Base-by-base conservation (phyloP, 2,888 invertebrate genomes). In the Tachina grossa region DNA sequence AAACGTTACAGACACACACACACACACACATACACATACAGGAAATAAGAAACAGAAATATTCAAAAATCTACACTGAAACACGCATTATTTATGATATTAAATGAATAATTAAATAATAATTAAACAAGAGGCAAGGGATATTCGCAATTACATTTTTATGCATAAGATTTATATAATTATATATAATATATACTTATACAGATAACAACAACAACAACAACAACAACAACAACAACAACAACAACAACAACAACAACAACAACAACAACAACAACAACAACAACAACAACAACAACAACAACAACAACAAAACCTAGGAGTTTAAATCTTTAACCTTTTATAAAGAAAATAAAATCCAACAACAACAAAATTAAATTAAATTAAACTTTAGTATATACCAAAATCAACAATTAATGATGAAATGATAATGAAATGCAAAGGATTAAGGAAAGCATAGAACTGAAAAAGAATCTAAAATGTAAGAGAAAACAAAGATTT, bases 101-200 rank as follows among this genome's bases (percentile, higher is more conserved):
- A 22, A 65, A 59, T 55, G 68, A 68, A 77, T 63, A 85, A 77
- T 76, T 59, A 78, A 49, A 85, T 83, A 77, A 81, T 49, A 61
- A 61, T 31, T 63, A 43, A 75, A 61, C 13, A 82, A 74, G 55
- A 85, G 83, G 85, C 85, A 85, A 85, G 85, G 85, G 85, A 85
- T 85, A 85, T 85, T 85, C 83, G 85, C 85, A 85, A 85, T 85
- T 85, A 85, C 79, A 85, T 80, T 85, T 85, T 83, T 83, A 85
- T 83, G 83, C 76, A 83, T 85, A 83, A 85, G 83, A 83, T 83
- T 85, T 79, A 84, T 74, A 84, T 84, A 75, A 81, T 75, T 78
- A 81, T 81, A 80, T 68, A 65, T 49, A 77, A 49, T 72, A 80
- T 75, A 72, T 77, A 77, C 71, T 75, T 81, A 83, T 72, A 84